These are phyloP conservation scores for Elephantulus edwardii DNA, from an alignment of 2,113 vertebrate genomes.

Conservation along the genomic window DNA sequence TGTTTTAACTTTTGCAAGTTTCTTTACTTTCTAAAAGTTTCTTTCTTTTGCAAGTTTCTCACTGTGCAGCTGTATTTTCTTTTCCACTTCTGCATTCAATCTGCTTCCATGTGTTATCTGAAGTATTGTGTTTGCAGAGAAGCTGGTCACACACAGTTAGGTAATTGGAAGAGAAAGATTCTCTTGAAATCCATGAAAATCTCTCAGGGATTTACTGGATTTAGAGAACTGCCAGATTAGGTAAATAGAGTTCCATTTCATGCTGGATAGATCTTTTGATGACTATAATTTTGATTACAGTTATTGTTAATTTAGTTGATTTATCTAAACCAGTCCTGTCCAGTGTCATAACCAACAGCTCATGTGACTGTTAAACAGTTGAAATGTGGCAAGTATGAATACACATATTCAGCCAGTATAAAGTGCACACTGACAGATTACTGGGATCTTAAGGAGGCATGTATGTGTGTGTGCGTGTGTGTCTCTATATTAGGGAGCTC, in stretches of 20 bases:
- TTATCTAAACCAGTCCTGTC: neutral
- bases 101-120: neutral
- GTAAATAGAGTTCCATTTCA: neutral
- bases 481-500: too few species aligned
- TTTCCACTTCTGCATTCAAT: neutral
- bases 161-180: neutral
- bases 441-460: too few species aligned
- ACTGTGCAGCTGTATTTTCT: conserved; percentile 9
- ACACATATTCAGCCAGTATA: conserved; percentile 4
- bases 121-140: conserved; percentile 11
- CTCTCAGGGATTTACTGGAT: neutral
- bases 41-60: too few species aligned
- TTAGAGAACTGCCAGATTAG: neutral
- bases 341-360: neutral
- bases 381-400: neutral
- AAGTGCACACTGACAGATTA: neutral
- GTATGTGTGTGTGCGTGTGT: too few species aligned
- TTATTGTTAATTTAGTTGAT: neutral
- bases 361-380: neutral
- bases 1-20: neutral
- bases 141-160: neutral
- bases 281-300: neutral
- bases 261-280: neutral
- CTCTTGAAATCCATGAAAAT: neutral
- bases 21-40: neutral